Evolutionary conservation across 2,888 invertebrate species (phyloP).

Genomic region (Myathropa florea): DNA sequence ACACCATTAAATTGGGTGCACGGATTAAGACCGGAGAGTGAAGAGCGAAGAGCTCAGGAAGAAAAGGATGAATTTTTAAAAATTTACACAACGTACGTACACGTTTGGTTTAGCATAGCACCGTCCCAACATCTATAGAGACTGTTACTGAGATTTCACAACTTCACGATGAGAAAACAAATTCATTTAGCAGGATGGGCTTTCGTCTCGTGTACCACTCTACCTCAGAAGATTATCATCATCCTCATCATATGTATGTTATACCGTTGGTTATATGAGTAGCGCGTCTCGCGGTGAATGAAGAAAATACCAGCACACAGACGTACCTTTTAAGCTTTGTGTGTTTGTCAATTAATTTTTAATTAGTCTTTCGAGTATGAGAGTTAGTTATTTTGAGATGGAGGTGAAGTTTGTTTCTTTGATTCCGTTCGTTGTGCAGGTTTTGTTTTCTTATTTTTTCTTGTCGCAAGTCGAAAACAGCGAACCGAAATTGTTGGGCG

Average conservation of each 20-base stretch:
- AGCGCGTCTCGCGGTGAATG: background rate
- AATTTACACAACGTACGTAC: background rate
- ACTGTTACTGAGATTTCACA: slow-evolving; percentile 31
- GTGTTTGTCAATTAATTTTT: slow-evolving; percentile 47
- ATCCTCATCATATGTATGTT: background rate
- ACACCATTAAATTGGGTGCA: slow-evolving; percentile 33
- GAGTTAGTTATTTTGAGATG: background rate
- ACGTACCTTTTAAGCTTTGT: slow-evolving; percentile 17
- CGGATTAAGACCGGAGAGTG: slow-evolving; percentile 13
- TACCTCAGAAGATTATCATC: background rate
- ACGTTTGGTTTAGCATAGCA: background rate
- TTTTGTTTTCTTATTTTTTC: background rate
- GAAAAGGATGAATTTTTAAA: slow-evolving; percentile 12
- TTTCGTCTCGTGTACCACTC: slow-evolving; percentile 6
- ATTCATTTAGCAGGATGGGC: slow-evolving; percentile 39
- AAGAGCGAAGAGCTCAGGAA: slow-evolving; percentile 1
- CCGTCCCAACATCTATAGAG: background rate
- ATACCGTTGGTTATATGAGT: background rate
- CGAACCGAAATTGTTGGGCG: slow-evolving; percentile 2
- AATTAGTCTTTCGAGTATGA: slow-evolving; percentile 13
- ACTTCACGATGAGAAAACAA: slow-evolving; percentile 49
- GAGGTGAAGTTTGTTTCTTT: background rate
- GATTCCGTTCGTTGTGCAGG: background rate
- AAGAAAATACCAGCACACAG: slow-evolving; percentile 12
- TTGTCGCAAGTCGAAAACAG: background rate